Evolutionary conservation across 2,888 invertebrate species (phyloP).

Genomic region (Leptothorax acervorum): DNA sequence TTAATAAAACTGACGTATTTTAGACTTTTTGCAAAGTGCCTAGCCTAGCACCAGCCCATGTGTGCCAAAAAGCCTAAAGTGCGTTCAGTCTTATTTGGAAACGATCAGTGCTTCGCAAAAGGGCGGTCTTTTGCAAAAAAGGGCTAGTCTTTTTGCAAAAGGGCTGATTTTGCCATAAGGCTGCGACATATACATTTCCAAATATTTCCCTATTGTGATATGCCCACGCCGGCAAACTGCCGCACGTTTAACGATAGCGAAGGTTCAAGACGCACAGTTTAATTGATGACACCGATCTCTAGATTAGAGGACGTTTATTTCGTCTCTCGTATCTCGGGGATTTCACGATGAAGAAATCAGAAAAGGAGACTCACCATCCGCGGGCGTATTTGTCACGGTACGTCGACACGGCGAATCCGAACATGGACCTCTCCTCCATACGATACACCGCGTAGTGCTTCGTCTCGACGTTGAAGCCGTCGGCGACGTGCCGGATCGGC

Average conservation of each 20-base stretch:
- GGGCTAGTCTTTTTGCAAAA: too few species aligned
- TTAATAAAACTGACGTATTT: too few species aligned
- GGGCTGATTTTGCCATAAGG: too few species aligned
- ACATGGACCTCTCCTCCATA: slow-evolving; percentile 79
- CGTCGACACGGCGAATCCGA: slow-evolving; percentile 83
- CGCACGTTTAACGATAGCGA: background rate
- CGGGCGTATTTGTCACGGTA: slow-evolving; percentile 79
- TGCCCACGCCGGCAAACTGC: background rate
- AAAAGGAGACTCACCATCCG: slow-evolving; percentile 78
- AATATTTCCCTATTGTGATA: background rate
- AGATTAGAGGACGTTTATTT: background rate
- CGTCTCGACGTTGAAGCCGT: slow-evolving; percentile 82
- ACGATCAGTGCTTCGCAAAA: too few species aligned
- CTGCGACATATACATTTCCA: background rate
- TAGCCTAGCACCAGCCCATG: too few species aligned
- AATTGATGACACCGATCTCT: background rate
- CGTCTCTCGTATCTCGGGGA: background rate
- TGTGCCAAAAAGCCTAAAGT: too few species aligned
- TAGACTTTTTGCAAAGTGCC: too few species aligned
- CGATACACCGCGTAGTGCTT: slow-evolving; percentile 81
- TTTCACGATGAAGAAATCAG: background rate
- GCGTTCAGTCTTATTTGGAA: too few species aligned
- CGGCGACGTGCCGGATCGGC: slow-evolving; percentile 66
- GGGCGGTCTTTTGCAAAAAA: too few species aligned
- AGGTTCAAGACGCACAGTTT: background rate